Percentiles rank a stretch among this genome's conserved stretches.
Conservation (phyloP, 2,113 vertebrate genomes). For the Lanius collurio region DNA sequence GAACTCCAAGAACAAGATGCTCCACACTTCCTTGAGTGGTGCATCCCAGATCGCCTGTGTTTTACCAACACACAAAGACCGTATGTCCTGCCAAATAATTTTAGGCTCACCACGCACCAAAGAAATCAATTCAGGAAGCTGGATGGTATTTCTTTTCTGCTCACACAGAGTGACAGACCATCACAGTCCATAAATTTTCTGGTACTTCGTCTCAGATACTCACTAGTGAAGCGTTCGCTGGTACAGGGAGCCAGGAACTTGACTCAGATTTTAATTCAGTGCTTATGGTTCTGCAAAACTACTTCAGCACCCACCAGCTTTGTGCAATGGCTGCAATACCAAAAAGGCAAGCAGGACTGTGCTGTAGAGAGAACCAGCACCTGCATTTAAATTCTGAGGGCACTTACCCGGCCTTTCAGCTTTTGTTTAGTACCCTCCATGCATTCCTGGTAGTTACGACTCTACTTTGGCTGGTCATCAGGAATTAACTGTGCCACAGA, state of each 20-base stretch:
- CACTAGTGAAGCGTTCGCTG: fast-evolving
- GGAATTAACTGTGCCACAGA: conserved; percentile 1
- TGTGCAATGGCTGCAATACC: background rate
- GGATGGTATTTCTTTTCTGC: conserved; percentile 12
- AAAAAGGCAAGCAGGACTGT: background rate
- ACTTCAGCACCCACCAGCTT: background rate
- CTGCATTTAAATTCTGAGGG: conserved; percentile 30
- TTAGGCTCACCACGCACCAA: background rate
- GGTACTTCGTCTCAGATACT: background rate
- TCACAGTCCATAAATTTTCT: conserved; percentile 45
- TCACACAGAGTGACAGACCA: conserved; percentile 36
- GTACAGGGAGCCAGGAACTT: background rate
- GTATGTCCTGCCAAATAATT: background rate
- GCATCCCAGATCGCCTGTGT: background rate
- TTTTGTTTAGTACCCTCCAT: conserved; percentile 8
- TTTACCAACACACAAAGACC: conserved; percentile 5
- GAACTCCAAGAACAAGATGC: background rate
- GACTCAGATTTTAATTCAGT: conserved; percentile 31
- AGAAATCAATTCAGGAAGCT: conserved; percentile 13
- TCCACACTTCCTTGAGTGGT: background rate
- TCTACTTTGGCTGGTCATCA: conserved; percentile 1
- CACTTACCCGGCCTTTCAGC: conserved; percentile 15
- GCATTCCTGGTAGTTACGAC: background rate
- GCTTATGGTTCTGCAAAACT: background rate
- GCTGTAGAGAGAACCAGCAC: background rate